Percentiles rank a stretch among this genome's conserved stretches.
Evolutionary conservation across 2,888 invertebrate species (phyloP).

Genomic region (Thera obeliscata): DNA sequence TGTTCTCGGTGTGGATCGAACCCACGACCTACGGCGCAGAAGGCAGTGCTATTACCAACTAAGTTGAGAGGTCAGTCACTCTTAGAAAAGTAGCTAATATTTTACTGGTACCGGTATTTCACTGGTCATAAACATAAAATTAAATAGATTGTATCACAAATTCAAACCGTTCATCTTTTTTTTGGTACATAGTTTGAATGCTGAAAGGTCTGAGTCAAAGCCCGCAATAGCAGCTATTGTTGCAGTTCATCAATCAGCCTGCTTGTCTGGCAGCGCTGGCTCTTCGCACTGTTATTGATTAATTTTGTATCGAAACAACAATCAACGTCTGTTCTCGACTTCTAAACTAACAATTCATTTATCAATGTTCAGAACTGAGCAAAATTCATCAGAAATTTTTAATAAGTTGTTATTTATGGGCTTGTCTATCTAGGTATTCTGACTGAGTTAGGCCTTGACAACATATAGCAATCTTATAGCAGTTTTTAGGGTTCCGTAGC

Average conservation of each 20-base stretch:
- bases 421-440: neutral
- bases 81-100: too few species aligned
- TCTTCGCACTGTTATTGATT: slow-evolving; percentile 22
- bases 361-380: slow-evolving; percentile 8
- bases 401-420: neutral
- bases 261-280: neutral
- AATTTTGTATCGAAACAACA: slow-evolving; percentile 13
- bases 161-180: neutral
- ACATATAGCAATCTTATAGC: too few species aligned
- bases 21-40: too few species aligned
- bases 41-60: too few species aligned
- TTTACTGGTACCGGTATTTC: too few species aligned
- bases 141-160: too few species aligned
- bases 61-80: too few species aligned
- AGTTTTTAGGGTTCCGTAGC: too few species aligned
- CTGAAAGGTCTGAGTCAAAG: neutral
- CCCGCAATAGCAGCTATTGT: neutral
- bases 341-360: slow-evolving; percentile 9
- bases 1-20: too few species aligned
- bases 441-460: too few species aligned
- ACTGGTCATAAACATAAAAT: too few species aligned
- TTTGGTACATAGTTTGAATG: neutral
- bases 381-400: neutral
- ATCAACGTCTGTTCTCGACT: slow-evolving; percentile 9
- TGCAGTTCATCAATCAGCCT: slow-evolving; percentile 18